phyloP scores from a whole-genome alignment of 1,140 invertebrate species.

The Sitobion miscanthi region DNA sequence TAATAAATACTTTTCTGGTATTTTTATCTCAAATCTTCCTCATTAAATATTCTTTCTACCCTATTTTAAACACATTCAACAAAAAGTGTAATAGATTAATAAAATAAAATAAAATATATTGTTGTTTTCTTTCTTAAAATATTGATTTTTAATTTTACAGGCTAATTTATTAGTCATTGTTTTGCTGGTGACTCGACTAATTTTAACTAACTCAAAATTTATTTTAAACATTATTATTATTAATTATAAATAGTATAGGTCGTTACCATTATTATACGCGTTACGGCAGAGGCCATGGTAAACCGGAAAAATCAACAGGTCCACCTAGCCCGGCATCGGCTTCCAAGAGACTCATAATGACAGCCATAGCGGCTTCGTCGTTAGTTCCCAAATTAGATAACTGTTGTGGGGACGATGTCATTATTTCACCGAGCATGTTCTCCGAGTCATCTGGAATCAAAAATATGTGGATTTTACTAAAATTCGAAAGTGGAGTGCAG shows the following conservation, averaged over 20 bases:
- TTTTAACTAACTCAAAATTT: too few species aligned
- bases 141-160: not conserved
- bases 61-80: too few species aligned
- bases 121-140: too few species aligned
- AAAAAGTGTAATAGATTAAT: too few species aligned
- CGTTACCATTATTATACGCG: not conserved
- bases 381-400: constrained; percentile 73
- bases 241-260: not conserved
- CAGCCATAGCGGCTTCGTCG: constrained; percentile 89
- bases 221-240: not conserved
- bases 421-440: constrained; percentile 71
- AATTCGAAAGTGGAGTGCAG: constrained; percentile 58
- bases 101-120: too few species aligned
- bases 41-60: too few species aligned
- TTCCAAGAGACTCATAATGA: constrained; percentile 90
- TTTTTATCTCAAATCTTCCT: too few species aligned
- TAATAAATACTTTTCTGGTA: too few species aligned
- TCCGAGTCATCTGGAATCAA: constrained; percentile 62
- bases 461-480: not conserved
- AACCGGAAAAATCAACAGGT: constrained; percentile 84
- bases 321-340: constrained; percentile 76
- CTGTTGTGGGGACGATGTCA: constrained; percentile 64
- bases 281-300: constrained; percentile 84
- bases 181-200: too few species aligned
- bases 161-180: not conserved